Base-by-base conservation (phyloP, 2,797 vertebrate genomes). In the Crocidura indochinensis region DNA sequence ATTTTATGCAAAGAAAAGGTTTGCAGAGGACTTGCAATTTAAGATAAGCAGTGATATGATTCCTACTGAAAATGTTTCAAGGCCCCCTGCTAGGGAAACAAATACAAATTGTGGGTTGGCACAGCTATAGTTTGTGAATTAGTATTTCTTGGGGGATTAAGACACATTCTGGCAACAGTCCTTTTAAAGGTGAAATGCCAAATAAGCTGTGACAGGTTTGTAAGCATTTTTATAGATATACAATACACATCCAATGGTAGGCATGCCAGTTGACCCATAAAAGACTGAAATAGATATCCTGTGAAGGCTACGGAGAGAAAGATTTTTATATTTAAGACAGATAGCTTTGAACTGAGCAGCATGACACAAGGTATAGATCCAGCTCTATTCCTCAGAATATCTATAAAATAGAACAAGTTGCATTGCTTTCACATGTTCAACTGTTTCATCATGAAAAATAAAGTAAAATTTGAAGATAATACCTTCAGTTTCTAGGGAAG, bases 1-100 rank as follows among this genome's bases (percentile, higher is more conserved):
- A 10, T 93, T 93, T 62, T 56, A 95, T 72, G 83, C 29, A 92
- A 38, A 87, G 85, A 72, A 85, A 53, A 51, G 1, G 0, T 91
- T 95, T 51, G 49, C 60, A 19, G 15, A 90, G 87, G 91, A 93
- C 76, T 95, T 93, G 4, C 56, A 90, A 81, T 72, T 82, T 44
- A 94, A 86, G 31, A 68, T 91, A 90, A 85, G 26, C 9, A 75
- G 1, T 47, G n/a, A 87, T 89, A 27, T 90, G 73, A 89, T 79
- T 77, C 87, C 47, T 90, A n/a, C 9, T 79, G 64, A 92, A 96
- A 92, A 95, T n/a, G 4, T 60, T 91, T 81, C 22, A 0, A 87
- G 64, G n/a, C 47, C 88, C 87, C 84, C 56, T 93, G 11, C 19
- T 47, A 88, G 79, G 64, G 46, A 80, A 10, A 8, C 81, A 91